These are phyloP conservation scores for Polymixis lichenea DNA, from an alignment of 2,888 invertebrate genomes.

Conservation along the genomic window DNA sequence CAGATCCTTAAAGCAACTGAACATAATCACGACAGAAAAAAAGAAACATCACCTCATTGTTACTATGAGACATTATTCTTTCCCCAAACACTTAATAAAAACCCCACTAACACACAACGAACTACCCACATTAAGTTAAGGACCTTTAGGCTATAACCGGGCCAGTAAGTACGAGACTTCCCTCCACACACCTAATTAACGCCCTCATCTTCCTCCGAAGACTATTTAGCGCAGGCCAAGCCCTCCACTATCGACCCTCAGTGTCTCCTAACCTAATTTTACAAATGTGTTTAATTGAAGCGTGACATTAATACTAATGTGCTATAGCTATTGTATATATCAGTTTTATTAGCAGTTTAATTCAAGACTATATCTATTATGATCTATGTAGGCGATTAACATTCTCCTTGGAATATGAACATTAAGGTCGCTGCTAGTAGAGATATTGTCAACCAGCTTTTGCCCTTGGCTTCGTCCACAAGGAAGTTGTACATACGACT, in stretches of 20 bases:
- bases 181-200: slow-evolving; percentile 53
- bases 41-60: not conserved
- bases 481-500: not conserved
- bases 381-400: slow-evolving; percentile 47
- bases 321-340: slow-evolving; percentile 56
- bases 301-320: slow-evolving; percentile 72
- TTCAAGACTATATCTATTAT: slow-evolving; percentile 54
- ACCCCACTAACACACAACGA: slow-evolving; percentile 7
- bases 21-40: not conserved
- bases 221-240: slow-evolving; percentile 41
- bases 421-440: slow-evolving; percentile 33
- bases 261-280: slow-evolving; percentile 70
- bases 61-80: not conserved
- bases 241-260: slow-evolving; percentile 41
- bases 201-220: slow-evolving; percentile 47
- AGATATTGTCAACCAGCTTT: not conserved
- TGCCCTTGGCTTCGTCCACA: not conserved
- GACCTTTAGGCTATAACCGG: slow-evolving; percentile 4
- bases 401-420: slow-evolving; percentile 44
- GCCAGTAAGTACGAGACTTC: slow-evolving; percentile 28
- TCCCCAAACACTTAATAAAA: slow-evolving; percentile 3
- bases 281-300: slow-evolving; percentile 74
- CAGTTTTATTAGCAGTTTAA: slow-evolving; percentile 53
- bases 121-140: slow-evolving; percentile 36
- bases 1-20: not conserved